Percentiles rank a stretch among this genome's conserved stretches.
Conservation (phyloP, 92 coral and sea anemone species). For the Pocillopora grandis region DNA sequence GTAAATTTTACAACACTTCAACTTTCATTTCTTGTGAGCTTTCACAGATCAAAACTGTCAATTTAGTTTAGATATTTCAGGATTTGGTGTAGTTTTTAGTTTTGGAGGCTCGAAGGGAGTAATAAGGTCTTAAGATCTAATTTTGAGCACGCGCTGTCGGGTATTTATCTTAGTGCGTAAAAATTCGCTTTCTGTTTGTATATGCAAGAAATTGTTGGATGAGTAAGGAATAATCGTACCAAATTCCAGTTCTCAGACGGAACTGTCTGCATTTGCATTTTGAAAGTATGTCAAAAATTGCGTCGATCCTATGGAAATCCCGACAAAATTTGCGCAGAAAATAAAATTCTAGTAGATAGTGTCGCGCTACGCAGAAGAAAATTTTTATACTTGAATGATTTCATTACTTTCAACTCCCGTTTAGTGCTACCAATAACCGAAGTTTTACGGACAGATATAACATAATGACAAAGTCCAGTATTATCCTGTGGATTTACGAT, state of each 20-base stretch:
- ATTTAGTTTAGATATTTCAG: neutral
- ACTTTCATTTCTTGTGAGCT: too few species aligned
- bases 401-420: too few species aligned
- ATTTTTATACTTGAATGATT: too few species aligned
- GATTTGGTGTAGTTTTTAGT: constrained; percentile 3
- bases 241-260: neutral
- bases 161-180: neutral
- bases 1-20: neutral
- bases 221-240: too few species aligned
- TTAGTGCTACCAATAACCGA: neutral
- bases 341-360: too few species aligned
- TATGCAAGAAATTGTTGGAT: too few species aligned
- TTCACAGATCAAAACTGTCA: neutral
- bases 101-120: neutral
- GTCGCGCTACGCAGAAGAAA: too few species aligned
- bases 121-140: neutral
- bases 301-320: neutral
- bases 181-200: neutral
- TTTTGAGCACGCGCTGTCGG: neutral
- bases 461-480: constrained; percentile 21
- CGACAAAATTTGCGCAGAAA: too few species aligned
- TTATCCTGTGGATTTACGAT: constrained; percentile 7
- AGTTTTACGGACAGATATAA: constrained; percentile 27
- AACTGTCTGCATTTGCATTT: constrained; percentile 1
- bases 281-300: neutral